Base-by-base conservation (phyloP, 2,797 vertebrate species). In the Erpetoichthys calabaricus region DNA sequence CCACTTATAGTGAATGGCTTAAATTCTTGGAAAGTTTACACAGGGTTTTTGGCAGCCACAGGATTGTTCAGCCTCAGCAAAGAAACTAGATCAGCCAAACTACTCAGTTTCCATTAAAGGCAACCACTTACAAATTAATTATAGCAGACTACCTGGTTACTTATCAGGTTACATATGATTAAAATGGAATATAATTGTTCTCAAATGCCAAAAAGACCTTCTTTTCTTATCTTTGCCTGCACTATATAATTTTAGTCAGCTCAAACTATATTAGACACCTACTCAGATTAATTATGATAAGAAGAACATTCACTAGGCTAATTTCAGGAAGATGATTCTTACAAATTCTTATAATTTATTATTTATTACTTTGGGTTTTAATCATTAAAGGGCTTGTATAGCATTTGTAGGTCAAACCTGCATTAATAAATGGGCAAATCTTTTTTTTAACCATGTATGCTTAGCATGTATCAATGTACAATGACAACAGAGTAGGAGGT, bases 371-470 rank as follows among this genome's bases (percentile, higher is more conserved):
- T 88, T 79, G 80, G 84, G 76, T 89, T 87, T 87, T 83, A 86
- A 88, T 87, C 84, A 82, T 80, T 67, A 83, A 81, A 88, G 82
- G 84, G 88, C 83, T 69, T 69, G 76, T 84, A 83, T 84, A 86
- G 88, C 82, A 87, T 88, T 89, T 89, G 87, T 87, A 86, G 84
- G 86, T 90, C 82, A 87, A 87, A 86, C 76, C 83, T 83, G 79
- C 83, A 81, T 79, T 85, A 83, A 87, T 86, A 83, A 85, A 81
- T 82, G 85, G 74, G 79, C 79, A 83, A 86, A 86, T 84, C 81
- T 80, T 84, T 89, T 89, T 87, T 86, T 82, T 83, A 83, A 86
- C 82, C 84, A 78, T 81, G 75, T 71, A 76, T 66, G 71, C 79
- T 85, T 70, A 59, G 63, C 45, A 56, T 8, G 52, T 47, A 58